A percentile compares a stretch with the other conserved stretches of the same genome.
phyloP scores from a whole-genome alignment of 2,888 invertebrate species.

The Oxyscelio sp. region DNA sequence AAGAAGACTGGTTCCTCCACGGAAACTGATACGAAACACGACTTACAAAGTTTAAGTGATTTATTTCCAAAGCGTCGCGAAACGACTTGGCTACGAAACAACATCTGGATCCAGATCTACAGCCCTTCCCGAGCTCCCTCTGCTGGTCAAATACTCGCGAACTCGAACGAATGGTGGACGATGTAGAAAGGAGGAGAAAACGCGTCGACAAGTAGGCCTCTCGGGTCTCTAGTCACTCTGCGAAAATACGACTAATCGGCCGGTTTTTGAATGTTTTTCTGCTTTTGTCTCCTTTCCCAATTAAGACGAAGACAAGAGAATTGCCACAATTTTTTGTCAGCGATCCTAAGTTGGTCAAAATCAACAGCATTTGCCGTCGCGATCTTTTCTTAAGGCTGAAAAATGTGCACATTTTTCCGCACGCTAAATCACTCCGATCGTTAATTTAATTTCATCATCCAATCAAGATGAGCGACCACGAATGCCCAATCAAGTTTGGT shows the following conservation, averaged over 20 bases:
- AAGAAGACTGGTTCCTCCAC: conserved; percentile 44
- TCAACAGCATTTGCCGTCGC: no score
- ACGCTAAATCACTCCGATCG: not conserved
- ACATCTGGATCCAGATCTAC: not conserved
- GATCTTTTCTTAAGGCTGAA: not conserved
- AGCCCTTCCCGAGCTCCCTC: not conserved
- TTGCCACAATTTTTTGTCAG: not conserved
- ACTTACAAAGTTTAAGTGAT: conserved; percentile 14
- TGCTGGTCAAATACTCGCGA: conserved; percentile 11
- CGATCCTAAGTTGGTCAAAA: not conserved
- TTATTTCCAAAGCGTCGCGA: conserved; percentile 3
- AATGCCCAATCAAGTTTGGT: no score
- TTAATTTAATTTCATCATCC: conserved; percentile 3
- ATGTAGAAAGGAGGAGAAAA: not conserved
- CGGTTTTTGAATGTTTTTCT: not conserved
- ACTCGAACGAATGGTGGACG: not conserved
- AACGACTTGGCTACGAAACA: not conserved
- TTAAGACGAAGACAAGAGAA: not conserved
- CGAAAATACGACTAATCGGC: conserved; percentile 14
- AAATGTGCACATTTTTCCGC: not conserved
- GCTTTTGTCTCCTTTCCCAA: no score
- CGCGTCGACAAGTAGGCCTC: not conserved
- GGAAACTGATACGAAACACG: conserved; percentile 17
- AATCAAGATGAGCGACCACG: not conserved
- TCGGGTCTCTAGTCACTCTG: conserved; percentile 36